A percentile compares a stretch with the other conserved stretches of the same genome.
phyloP scores from a whole-genome alignment of 2,113 vertebrate species.

The Tringa solitaria region DNA sequence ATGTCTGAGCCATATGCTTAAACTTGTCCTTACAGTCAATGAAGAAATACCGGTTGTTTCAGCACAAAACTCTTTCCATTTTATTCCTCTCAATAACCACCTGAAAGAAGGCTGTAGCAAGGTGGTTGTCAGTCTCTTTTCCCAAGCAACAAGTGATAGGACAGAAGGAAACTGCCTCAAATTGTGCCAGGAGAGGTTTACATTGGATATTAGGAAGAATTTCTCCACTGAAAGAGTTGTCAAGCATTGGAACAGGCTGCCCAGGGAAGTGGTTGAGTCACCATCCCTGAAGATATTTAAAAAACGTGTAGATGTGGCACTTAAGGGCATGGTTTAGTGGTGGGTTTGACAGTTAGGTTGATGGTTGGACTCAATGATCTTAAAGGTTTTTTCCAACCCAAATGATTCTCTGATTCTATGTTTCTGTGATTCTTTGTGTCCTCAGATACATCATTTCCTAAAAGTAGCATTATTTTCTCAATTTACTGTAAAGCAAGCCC shows the following conservation, averaged over 20 bases:
- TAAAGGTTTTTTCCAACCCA: background rate
- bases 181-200: background rate
- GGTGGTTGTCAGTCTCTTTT: background rate
- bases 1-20: background rate
- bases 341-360: background rate
- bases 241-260: background rate
- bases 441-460: background rate
- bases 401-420: background rate
- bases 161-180: background rate
- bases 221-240: background rate
- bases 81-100: background rate
- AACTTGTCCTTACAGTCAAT: background rate
- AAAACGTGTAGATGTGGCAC: fast-evolving
- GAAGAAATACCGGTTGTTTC: background rate
- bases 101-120: background rate
- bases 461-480: background rate
- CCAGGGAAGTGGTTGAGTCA: background rate
- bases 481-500: background rate
- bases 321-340: background rate
- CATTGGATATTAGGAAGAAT: background rate
- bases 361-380: background rate
- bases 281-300: background rate
- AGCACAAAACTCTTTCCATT: background rate
- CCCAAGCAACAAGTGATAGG: background rate
- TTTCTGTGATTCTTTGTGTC: background rate